Evolutionary conservation across 2,113 vertebrate species (phyloP).

Genomic region (Oreochromis niloticus): DNA sequence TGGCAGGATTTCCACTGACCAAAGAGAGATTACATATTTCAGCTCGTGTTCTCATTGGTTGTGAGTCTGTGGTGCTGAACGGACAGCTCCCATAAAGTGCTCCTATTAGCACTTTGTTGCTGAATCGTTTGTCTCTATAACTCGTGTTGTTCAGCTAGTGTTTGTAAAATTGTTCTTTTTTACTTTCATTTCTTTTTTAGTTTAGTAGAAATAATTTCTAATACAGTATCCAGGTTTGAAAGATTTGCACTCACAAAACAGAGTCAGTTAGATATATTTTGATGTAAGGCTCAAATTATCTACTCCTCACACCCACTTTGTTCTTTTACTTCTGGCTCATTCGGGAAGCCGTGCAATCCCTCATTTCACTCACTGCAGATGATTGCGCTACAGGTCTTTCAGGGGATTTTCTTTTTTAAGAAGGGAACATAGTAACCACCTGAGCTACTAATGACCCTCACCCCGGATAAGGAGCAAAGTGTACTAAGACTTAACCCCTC

Average conservation of each 20-base stretch:
- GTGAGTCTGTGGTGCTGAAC: not conserved
- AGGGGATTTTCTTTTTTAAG: not conserved
- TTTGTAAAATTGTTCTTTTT: not conserved
- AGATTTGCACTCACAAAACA: not conserved
- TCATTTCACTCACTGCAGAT: not conserved
- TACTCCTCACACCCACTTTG: not conserved
- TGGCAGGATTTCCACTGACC: not conserved
- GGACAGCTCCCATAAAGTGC: not conserved
- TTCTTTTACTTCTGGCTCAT: not conserved
- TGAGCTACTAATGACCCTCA: conserved; percentile 2
- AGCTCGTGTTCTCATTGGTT: not conserved
- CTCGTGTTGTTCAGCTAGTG: not conserved
- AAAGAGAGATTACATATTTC: not conserved
- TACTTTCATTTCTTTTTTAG: not conserved
- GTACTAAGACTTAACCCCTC: conserved; percentile 15
- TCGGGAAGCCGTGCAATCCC: not conserved
- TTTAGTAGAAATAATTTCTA: not conserved
- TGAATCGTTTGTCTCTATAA: not conserved
- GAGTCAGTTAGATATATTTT: not conserved
- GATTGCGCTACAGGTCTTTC: not conserved
- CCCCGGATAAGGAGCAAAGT: not conserved
- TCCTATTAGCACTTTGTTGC: not conserved
- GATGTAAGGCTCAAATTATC: not conserved
- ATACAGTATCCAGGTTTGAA: not conserved
- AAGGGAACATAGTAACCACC: not conserved